Base-by-base conservation (phyloP, 2,113 vertebrate species). In the Channa maculata region DNA sequence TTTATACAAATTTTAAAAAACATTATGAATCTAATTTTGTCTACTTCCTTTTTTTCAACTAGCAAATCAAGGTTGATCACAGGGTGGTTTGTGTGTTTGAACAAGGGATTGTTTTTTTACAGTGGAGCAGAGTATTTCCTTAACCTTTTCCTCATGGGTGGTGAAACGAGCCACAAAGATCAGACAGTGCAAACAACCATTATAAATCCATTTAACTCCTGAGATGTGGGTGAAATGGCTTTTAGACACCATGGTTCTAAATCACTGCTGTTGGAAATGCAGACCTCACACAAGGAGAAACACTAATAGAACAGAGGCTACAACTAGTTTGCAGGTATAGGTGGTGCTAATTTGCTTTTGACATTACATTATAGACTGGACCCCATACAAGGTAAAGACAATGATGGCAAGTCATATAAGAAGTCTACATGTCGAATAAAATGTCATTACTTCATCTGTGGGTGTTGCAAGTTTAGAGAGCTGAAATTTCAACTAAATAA, bases 141-240 rank as follows among this genome's bases (percentile, higher is more conserved):
- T 73, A 78, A 90, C 82, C 71, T 61, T 53, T 65, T 75, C 68
- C 66, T 71, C 39, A 48, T 45, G 72, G 80, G 67, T 74, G 45
- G 53, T 66, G 4, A 84, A 80, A 86, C 15, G 57, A 73, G 48
- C 78, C 58, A 55, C 72, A 63, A 43, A 53, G 72, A 85, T 81
- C 82, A 84, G 60, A 54, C 70, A 44, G 53, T 53, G 58, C 73
- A 91, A 81, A 89, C 71, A 85, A 68, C 63, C 69, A 89, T 90
- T 86, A 90, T 59, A 86, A 85, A 88, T 53, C 49, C 75, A 88
- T 87, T 90, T 75, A 71, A 55, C 78, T 83, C 50, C 59, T 65
- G 39, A 71, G 48, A 52, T 73, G 73, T 65, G 41, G 71, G 46
- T 60, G 51, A 82, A 79, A 77, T 77, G 59, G 63, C 57, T 82